Conservation (phyloP, 1,140 invertebrate genomes). For the Drosophila ogumai region DNA sequence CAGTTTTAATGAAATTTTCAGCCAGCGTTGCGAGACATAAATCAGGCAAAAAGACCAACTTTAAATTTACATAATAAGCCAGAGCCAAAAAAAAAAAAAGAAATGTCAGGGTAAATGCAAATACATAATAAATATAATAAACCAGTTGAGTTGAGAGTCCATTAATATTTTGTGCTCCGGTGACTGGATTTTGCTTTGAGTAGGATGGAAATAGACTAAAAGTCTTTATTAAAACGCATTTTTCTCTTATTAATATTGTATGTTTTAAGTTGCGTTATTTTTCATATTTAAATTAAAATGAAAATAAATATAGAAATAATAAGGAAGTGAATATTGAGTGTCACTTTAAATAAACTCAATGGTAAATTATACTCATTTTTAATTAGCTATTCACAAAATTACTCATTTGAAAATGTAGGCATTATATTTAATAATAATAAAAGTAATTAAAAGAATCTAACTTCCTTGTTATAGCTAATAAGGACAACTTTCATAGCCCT, state of each 20-base stretch:
- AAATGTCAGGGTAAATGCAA: slow-evolving; percentile 20
- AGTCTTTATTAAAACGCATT: slow-evolving; percentile 45
- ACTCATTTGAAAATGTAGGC: neutral
- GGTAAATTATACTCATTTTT: neutral
- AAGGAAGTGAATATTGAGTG: neutral
- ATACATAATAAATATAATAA: slow-evolving; percentile 25
- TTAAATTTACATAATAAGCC: slow-evolving; percentile 70
- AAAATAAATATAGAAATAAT: neutral
- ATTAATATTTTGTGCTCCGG: slow-evolving; percentile 72
- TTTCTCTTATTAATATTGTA: slow-evolving; percentile 39
- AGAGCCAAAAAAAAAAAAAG: slow-evolving; percentile 20
- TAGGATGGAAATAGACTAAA: slow-evolving; percentile 55
- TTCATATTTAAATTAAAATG: neutral
- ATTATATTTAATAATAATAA: neutral
- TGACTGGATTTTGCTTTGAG: slow-evolving; percentile 34
- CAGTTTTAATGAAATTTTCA: slow-evolving; percentile 69
- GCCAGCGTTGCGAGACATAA: slow-evolving; percentile 14
- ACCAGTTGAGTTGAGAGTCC: slow-evolving; percentile 37
- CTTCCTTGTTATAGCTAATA: slow-evolving; percentile 23
- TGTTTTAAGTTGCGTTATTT: slow-evolving; percentile 29
- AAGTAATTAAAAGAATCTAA: neutral
- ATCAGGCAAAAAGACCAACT: slow-evolving; percentile 33
- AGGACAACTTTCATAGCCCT: slow-evolving; percentile 7
- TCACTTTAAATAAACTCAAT: neutral
- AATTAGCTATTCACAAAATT: neutral